phyloP scores from a whole-genome alignment of 2,113 vertebrate species.

The Axis porcinus region DNA sequence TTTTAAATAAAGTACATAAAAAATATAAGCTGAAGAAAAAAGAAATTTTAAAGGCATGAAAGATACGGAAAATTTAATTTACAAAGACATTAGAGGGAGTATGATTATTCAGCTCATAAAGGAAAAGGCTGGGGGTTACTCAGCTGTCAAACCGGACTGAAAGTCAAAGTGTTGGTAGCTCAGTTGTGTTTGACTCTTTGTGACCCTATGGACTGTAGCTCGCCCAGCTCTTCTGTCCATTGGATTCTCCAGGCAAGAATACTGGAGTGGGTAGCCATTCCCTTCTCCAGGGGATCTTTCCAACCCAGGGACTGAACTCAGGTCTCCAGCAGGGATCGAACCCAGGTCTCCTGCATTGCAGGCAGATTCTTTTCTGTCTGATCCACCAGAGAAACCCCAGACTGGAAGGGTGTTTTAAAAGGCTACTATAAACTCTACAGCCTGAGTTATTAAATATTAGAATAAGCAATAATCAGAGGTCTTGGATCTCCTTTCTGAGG shows the following conservation, averaged over 20 bases:
- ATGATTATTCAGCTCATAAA: not conserved
- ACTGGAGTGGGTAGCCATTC: not conserved
- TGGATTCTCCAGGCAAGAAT: not conserved
- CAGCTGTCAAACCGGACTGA: not conserved
- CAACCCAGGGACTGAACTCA: not conserved
- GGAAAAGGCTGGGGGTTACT: not conserved
- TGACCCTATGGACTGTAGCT: not conserved
- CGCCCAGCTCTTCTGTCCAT: not conserved
- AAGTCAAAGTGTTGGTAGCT: not conserved
- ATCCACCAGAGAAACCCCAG: not conserved
- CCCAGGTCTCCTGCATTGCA: not conserved
- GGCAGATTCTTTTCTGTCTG: not conserved
- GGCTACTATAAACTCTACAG: not conserved
- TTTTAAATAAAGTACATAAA: not conserved
- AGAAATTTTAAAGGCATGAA: not conserved
- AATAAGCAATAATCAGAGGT: not conserved
- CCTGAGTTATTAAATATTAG: not conserved
- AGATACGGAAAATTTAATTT: not conserved
- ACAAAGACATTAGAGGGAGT: not conserved
- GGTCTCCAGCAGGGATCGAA: too few species aligned
- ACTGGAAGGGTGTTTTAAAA: not conserved
- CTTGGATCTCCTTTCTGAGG: not conserved
- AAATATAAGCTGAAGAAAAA: not conserved
- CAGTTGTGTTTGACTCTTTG: not conserved
- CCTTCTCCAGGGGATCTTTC: not conserved